Evolutionary conservation across 2,113 vertebrate species (phyloP).

Genomic region (Callaeas wilsoni): DNA sequence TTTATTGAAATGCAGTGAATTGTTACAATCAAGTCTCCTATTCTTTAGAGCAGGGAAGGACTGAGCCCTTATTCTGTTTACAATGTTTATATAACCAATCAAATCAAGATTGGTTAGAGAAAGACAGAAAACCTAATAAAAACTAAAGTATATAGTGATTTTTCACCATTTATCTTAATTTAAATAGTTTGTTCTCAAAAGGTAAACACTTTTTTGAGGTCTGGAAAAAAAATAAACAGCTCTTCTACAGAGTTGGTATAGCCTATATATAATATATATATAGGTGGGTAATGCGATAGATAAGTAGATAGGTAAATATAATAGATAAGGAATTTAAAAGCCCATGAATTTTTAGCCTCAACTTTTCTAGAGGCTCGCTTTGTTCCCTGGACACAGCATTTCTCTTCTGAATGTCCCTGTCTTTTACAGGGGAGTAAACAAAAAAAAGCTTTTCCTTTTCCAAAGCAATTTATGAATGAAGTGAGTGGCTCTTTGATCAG

Average conservation of each 20-base stretch:
- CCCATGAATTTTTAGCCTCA: neutral
- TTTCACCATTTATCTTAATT: neutral
- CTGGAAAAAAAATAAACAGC: neutral
- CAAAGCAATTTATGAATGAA: constrained; percentile 13
- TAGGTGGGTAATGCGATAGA: neutral
- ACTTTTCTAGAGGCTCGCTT: neutral
- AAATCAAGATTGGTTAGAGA: neutral
- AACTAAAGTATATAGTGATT: neutral
- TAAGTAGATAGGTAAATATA: neutral
- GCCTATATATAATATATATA: neutral
- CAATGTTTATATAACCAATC: neutral
- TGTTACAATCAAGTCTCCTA: neutral
- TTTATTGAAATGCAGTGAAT: neutral
- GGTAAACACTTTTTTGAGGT: neutral
- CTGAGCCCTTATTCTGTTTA: neutral
- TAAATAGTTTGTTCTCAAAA: neutral
- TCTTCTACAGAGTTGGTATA: neutral
- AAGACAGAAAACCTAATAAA: neutral
- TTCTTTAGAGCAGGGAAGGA: neutral
- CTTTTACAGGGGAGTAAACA: neutral
- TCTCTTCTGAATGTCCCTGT: neutral
- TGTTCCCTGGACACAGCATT: neutral
- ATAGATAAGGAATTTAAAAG: neutral
- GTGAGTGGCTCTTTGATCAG: neutral
- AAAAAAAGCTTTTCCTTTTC: neutral